Evolutionary conservation across 2,797 vertebrate species (phyloP), one percentile per base, ranked within the genome.

Genomic region (Tragelaphus eurycerus): DNA sequence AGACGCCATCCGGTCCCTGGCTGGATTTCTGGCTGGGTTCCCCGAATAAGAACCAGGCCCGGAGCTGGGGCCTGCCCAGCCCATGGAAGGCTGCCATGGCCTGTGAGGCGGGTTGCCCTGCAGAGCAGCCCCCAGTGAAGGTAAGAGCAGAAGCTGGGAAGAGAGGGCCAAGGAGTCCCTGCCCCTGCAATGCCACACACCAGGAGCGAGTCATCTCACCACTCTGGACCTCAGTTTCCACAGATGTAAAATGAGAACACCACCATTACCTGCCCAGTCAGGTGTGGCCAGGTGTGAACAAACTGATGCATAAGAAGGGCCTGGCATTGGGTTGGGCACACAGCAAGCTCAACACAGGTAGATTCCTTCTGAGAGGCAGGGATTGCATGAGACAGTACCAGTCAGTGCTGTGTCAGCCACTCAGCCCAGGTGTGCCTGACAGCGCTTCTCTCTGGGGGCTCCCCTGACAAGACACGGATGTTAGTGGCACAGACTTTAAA

Each of bases 1-100:
- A 97, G 97, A 98, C 90, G 74, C 95, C 97, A 90, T 97, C 96
- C 89, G 31, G 97, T 97, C 97, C 97, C 62, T 85, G 95, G 87
- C 87, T 83, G 59, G 55, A 86, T 95, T 98, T 91, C 95, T 97
- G 96, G 94, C 60, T 1, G 54, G 57, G 86, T 93, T 97, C 90
- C 90, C 93, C 13, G 1, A 7, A 2, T 96, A 67, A 92, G 89
- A 97, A 94, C 90, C 79, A 89, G 96, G 62, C 83, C 91, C 0
- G 4, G 82, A 96, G 86, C 76, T 11, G 74, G 59, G 88, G 64
- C 64, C 88, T 93, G 48, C 92, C 95, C 90, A 97, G 92, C 38
- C 46, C 0, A 0, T 97, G 92, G 95, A 97, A 96, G 81, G n/a
- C 55, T 95, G 98, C 97, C 93, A 89, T 19, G 17, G 76, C 50